Conservation (phyloP, 1,140 invertebrate genomes). For the Brachionus rubens region DNA sequence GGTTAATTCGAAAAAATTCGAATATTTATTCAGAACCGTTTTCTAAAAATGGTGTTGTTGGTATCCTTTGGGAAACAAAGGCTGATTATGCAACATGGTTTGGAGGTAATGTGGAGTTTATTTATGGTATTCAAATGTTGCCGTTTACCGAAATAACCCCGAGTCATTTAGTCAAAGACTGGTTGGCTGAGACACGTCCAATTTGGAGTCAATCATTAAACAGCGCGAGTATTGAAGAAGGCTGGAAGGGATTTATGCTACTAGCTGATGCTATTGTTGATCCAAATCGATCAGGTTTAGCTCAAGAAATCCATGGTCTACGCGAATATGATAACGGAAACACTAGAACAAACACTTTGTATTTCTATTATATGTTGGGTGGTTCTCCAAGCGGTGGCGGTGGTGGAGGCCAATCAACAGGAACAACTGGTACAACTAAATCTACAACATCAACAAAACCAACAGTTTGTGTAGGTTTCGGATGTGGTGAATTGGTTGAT, state of each 20-base stretch:
- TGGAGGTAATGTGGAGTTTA: constrained; percentile 31
- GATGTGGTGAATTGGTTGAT: background rate
- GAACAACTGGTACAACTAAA: background rate
- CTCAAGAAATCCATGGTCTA: background rate
- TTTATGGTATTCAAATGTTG: constrained; percentile 43
- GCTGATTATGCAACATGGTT: constrained; percentile 40
- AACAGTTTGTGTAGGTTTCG: background rate
- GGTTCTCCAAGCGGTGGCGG: background rate
- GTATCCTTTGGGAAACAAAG: constrained; percentile 34
- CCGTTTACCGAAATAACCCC: constrained; percentile 33
- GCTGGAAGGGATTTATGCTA: constrained; percentile 31
- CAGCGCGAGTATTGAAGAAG: constrained; percentile 3
- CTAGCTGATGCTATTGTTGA: constrained; percentile 29
- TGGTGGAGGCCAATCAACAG: background rate
- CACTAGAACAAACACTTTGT: constrained; percentile 10
- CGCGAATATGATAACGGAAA: constrained; percentile 15
- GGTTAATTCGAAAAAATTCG: background rate
- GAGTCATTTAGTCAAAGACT: background rate
- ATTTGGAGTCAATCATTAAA: background rate
- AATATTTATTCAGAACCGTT: background rate
- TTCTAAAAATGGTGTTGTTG: constrained; percentile 17
- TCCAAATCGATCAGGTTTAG: background rate
- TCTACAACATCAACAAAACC: background rate
- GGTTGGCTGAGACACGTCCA: background rate
- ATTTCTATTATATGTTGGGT: constrained; percentile 16